These are phyloP conservation scores for Parnassius mnemosyne DNA, from an alignment of 2,888 invertebrate species.

Conservation along the genomic window DNA sequence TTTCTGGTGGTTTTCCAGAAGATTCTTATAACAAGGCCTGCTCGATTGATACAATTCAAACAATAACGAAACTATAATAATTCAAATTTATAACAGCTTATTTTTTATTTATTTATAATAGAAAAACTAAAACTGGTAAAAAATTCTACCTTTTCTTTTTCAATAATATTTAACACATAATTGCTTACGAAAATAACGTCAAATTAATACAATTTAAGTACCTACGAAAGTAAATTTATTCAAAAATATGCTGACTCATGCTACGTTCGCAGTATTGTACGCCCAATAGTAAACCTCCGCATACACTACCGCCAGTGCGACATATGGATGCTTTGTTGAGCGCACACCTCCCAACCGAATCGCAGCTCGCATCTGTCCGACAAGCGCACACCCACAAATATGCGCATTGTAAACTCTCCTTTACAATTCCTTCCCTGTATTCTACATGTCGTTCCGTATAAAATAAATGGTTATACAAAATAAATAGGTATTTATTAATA, in stretches of 20 bases:
- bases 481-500: too few species aligned
- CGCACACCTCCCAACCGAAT: slow-evolving; percentile 52
- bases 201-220: slow-evolving; percentile 11
- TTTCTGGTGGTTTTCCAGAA: too few species aligned
- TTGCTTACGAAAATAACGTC: background rate
- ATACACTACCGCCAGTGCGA: slow-evolving; percentile 41
- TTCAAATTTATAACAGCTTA: too few species aligned
- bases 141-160: background rate
- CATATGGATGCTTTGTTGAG: slow-evolving; percentile 69
- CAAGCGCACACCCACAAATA: slow-evolving; percentile 64
- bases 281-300: slow-evolving; percentile 58
- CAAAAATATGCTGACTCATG: slow-evolving; percentile 44
- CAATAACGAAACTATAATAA: too few species aligned
- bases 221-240: background rate
- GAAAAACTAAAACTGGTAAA: too few species aligned
- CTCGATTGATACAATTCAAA: too few species aligned
- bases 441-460: background rate
- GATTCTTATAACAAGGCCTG: too few species aligned
- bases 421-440: slow-evolving; percentile 32
- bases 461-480: background rate
- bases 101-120: too few species aligned
- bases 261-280: slow-evolving; percentile 55
- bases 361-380: slow-evolving; percentile 61
- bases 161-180: background rate
- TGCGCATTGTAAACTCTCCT: slow-evolving; percentile 46